Evolutionary conservation across 2,113 vertebrate species (phyloP), one percentile per base, ranked within the genome.

Genomic region (Marmota flaviventris): DNA sequence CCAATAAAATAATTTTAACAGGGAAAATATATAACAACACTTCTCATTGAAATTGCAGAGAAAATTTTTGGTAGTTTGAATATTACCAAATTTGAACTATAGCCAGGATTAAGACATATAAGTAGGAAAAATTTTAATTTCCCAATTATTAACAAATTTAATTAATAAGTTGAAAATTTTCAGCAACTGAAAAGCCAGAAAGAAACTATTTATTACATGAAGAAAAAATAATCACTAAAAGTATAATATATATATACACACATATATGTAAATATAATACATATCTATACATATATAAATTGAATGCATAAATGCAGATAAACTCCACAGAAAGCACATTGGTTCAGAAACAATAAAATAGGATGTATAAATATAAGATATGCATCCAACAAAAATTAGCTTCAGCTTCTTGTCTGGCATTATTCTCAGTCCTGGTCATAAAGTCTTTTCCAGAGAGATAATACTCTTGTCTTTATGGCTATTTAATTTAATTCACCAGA

Each of bases 231-330:
- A 89, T 90, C 14, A 82, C n/a, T 65, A 58, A 69, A 42, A 67
- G 58, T 61, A 65, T n/a, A 2, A 45, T 42, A 39, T 56, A 48
- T 34, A 10, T 2, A 70, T 70, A 65, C 2, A 58, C 6, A 67
- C 45, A 9, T 42, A 39, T 56, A 48, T 34, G 34, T 32, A 73
- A 45, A 45, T 45, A 45, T 45, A 45, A 45, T 45, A 45, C 45
- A 45, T 67, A 32, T 65, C 42, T 42, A 39, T 32, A 13, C 13
- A 14, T 14, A 51, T 51, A 14, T 53, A 53, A 53, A 53, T 63
- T 27, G 88, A 85, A 96, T 90, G 22, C 45, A 93, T 58, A 63
- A 93, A 75, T 34, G 8, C n/a, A 95, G 39, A 89, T 27, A 89
- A 91, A 82, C 5, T 56, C 48, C 63, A 70, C 4, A 65, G 18